Evolutionary conservation across 2,797 vertebrate species (phyloP), one percentile per base, ranked within the genome.

Genomic region (Denticeps clupeoides): DNA sequence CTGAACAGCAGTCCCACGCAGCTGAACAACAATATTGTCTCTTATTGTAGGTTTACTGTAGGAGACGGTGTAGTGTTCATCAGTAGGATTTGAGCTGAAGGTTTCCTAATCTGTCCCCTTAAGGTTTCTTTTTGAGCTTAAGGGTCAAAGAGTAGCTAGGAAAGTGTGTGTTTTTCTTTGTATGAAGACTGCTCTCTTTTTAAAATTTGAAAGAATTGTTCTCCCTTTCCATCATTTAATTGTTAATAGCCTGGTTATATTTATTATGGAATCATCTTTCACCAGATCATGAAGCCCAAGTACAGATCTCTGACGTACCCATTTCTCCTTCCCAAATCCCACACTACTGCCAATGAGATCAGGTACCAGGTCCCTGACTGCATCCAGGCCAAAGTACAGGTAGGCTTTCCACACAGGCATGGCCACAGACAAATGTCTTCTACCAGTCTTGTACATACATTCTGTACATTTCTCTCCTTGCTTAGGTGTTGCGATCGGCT

Each of bases 321-420:
- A 0, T 93, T 82, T 49, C 85, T 98, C 12, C 69, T 98, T 59
- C 94, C 94, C 4, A 98, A 98, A 71, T 89, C 92, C 48, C 89
- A 93, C 69, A 72, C 72, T 42, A 93, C 89, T 0, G 88, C 90
- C 0, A 74, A 76, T 0, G 91, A 97, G 46, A 47, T 87, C 72
- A 84, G 72, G 2, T 88, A 95, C 57, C 84, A 85, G 43, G 88
- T 97, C 42, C 91, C 92, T 0, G 78, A 76, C 23, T 82, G 85
- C 31, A 28, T 81, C 48, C 63, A 1, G 5, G 48, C 89, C 40
- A 87, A 72, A 2, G 88, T 87, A 0, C 94, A 98, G 90, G 94
- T 97, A 37, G 7, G 78, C n/a, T n/a, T n/a, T n/a, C n/a, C 7
- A 27, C 6, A 15, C 11, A 9, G 8, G 19, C 2, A 25, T 28